Conservation (phyloP, 2,797 vertebrate genomes). For the Vipera latastei region DNA sequence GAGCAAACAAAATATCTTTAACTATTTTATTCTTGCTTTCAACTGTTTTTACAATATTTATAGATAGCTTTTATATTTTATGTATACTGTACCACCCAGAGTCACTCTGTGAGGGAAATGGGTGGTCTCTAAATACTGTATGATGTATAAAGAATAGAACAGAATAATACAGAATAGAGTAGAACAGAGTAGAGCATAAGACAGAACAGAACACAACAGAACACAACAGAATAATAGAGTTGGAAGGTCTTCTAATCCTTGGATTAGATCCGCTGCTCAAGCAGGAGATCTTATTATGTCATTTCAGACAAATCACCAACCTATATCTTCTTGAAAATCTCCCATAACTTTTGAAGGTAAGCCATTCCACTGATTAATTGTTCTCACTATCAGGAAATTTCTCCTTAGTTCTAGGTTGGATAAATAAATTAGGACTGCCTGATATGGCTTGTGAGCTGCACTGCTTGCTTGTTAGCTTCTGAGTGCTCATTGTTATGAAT, state of each 20-base stretch:
- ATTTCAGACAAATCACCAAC: background rate
- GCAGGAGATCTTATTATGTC: background rate
- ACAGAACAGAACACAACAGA: too few relatives aligned
- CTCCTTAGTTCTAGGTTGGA: background rate
- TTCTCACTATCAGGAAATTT: background rate
- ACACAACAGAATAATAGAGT: background rate
- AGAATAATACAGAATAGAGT: too few relatives aligned
- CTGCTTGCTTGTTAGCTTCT: background rate
- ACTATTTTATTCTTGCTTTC: background rate
- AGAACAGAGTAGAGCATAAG: too few relatives aligned
- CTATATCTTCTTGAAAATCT: background rate
- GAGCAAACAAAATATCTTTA: background rate
- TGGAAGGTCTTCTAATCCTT: background rate
- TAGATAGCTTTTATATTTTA: too few relatives aligned
- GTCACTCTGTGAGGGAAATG: too few relatives aligned
- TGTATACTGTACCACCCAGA: too few relatives aligned
- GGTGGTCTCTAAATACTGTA: background rate
- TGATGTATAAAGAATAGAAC: background rate
- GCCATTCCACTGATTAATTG: background rate
- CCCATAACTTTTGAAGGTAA: background rate
- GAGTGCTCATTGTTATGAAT: background rate
- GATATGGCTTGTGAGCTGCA: background rate
- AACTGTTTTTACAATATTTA: too few relatives aligned
- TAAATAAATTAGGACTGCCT: background rate
- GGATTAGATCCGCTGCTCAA: background rate